Evolutionary conservation across 92 coral and sea anemone genomes (phyloP), one percentile per base, ranked within the genome.

Genomic region (Meandrina meandrites): DNA sequence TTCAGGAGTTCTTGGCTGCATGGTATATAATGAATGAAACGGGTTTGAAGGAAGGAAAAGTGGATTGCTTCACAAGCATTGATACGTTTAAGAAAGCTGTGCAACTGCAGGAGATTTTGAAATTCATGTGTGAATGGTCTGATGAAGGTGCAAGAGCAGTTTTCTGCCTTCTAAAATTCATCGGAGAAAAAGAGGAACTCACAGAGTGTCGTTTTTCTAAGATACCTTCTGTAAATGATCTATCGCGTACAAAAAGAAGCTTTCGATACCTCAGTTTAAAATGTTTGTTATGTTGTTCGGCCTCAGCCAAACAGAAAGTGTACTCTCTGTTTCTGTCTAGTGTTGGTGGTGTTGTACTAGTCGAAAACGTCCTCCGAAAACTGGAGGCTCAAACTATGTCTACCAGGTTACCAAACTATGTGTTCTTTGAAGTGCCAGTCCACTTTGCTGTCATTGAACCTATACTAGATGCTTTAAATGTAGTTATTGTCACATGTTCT

Each of bases 121-220:
- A 62, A 45, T 80, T 80, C 42, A 37, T 80, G 74, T 80, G 84
- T 53, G 74, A 80, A 51, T 60, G 84, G 75, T 80, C 84, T 0
- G 53, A 24, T 0, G 56, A 80, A 22, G 84, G 84, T 16, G 84
- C 84, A 2, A 62, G 16, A 66, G 84, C 84, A 60, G 84, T 60
- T 64, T 80, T 80, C 51, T n/a, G 45, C 18, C 71, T 80, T 80
- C 84, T 80, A 6, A 62, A 64, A 30, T 37, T 47, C 32, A 1
- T 62, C 12, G 84, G 84, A 24, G 30, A 35, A 36, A 80, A 60
- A 37, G 83, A 80, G 3, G 30, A 30, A 12, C 84, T 80, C 34
- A 80, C 36, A 6, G 21, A n/a, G 35, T 80, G 54, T 19, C 48
- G 35, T 51, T 80, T 80, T 22, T 22, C 71, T 34, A 80, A 80